A percentile compares a stretch with the other conserved stretches of the same genome.
Evolutionary conservation across 2,113 vertebrate genomes (phyloP).

Genomic region (Gadus macrocephalus): DNA sequence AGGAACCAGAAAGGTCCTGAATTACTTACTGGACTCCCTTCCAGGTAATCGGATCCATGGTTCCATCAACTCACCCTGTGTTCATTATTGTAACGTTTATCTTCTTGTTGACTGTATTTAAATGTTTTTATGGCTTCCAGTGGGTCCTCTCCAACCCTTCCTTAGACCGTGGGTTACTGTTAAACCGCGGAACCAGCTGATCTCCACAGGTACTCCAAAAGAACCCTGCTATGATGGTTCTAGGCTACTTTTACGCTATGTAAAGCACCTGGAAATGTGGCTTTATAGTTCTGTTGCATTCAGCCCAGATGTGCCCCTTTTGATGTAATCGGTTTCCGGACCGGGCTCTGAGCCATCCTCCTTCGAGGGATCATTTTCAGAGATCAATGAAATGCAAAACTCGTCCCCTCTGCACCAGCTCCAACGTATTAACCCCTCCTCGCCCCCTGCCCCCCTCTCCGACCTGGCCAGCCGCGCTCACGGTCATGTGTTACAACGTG

Average conservation of each 20-base stretch:
- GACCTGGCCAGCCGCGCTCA: not conserved
- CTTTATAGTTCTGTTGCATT: too few relatives aligned
- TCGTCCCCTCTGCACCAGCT: too few relatives aligned
- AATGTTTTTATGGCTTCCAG: not conserved
- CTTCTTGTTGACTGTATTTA: not conserved
- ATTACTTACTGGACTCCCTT: not conserved
- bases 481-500: not conserved
- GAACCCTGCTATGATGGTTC: too few relatives aligned
- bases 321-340: too few relatives aligned
- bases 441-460: not conserved
- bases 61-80: not conserved
- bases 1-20: not conserved
- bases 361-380: too few relatives aligned
- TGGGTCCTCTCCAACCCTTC: not conserved
- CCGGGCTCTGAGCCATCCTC: too few relatives aligned
- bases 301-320: too few relatives aligned
- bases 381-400: too few relatives aligned
- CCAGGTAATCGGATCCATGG: not conserved
- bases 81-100: not conserved
- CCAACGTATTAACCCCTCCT: not conserved
- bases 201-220: not conserved
- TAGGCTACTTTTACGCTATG: too few relatives aligned
- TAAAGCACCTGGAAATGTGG: too few relatives aligned
- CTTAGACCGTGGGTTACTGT: not conserved
- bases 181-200: not conserved